These are phyloP conservation scores for Phrynocephalus vlangalii DNA, from an alignment of 2,797 vertebrate genomes.

Conservation along the genomic window DNA sequence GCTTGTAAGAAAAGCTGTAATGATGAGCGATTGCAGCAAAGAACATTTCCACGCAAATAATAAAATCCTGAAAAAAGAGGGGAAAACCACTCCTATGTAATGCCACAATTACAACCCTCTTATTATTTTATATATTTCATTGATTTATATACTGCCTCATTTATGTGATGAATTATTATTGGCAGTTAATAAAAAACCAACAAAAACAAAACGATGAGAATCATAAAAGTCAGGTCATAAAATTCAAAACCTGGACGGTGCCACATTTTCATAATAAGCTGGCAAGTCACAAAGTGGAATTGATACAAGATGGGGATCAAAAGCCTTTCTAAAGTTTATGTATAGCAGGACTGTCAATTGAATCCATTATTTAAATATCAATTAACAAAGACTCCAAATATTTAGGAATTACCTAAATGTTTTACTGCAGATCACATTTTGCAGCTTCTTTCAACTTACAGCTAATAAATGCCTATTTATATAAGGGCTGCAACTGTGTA, in stretches of 20 bases:
- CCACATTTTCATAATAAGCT: too few relatives aligned
- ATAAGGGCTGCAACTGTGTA: neutral
- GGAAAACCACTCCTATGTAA: neutral
- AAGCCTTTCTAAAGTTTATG: neutral
- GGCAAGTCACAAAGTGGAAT: too few relatives aligned
- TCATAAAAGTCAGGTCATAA: too few relatives aligned
- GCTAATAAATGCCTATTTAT: neutral
- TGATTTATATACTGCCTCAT: too few relatives aligned
- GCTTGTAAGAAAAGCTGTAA: slow-evolving; percentile 97
- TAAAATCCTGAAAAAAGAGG: slow-evolving; percentile 86
- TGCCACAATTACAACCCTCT: neutral
- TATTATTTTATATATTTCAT: neutral
- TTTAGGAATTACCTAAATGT: neutral
- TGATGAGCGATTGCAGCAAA: slow-evolving; percentile 96
- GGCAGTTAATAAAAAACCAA: too few relatives aligned
- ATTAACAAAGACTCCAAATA: slow-evolving; percentile 2
- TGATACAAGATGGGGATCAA: too few relatives aligned
- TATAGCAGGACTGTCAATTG: neutral
- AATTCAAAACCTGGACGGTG: too few relatives aligned
- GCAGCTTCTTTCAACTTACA: neutral
- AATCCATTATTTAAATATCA: neutral
- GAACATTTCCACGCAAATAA: slow-evolving; percentile 99
- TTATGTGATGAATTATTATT: too few relatives aligned
- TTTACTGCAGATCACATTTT: neutral
- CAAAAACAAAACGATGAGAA: too few relatives aligned